These are phyloP conservation scores for Iselma pallidipennis DNA, from an alignment of 2,888 invertebrate genomes.

Conservation along the genomic window DNA sequence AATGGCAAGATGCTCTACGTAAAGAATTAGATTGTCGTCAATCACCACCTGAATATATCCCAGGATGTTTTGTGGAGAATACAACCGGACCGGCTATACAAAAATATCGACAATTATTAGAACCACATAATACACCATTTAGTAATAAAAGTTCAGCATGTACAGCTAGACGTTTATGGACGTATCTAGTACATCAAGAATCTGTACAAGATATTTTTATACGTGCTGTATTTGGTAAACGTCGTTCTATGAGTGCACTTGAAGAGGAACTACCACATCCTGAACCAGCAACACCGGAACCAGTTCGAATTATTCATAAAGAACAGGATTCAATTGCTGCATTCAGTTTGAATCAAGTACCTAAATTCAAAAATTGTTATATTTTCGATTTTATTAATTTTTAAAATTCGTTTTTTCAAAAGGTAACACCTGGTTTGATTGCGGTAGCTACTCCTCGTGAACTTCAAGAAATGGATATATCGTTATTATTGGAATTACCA, in stretches of 20 bases:
- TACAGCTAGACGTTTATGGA: constrained; percentile 87
- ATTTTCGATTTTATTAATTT: constrained; percentile 1
- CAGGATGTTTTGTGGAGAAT: constrained; percentile 85
- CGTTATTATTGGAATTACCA: constrained; percentile 84
- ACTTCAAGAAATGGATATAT: constrained; percentile 97
- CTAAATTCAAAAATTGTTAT: neutral
- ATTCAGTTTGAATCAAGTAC: constrained; percentile 93
- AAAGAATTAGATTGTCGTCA: constrained; percentile 77
- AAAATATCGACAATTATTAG: constrained; percentile 89
- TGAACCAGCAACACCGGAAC: constrained; percentile 64
- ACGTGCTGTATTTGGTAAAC: constrained; percentile 89
- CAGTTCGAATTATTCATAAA: constrained; percentile 95
- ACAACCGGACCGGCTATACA: constrained; percentile 82
- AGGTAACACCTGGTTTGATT: constrained; percentile 80
- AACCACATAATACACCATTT: constrained; percentile 95
- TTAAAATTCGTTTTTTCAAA: constrained; percentile 7
- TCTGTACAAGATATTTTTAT: constrained; percentile 92
- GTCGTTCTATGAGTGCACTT: constrained; percentile 63
- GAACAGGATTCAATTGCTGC: constrained; percentile 98
- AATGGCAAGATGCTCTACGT: constrained; percentile 80
- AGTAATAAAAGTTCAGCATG: constrained; percentile 71
- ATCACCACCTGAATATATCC: constrained; percentile 85
- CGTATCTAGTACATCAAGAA: constrained; percentile 90
- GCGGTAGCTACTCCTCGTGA: constrained; percentile 93
- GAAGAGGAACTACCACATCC: constrained; percentile 56